These are phyloP conservation scores for Chelon labrosus DNA, from an alignment of 2,797 vertebrate species.

Conservation along the genomic window DNA sequence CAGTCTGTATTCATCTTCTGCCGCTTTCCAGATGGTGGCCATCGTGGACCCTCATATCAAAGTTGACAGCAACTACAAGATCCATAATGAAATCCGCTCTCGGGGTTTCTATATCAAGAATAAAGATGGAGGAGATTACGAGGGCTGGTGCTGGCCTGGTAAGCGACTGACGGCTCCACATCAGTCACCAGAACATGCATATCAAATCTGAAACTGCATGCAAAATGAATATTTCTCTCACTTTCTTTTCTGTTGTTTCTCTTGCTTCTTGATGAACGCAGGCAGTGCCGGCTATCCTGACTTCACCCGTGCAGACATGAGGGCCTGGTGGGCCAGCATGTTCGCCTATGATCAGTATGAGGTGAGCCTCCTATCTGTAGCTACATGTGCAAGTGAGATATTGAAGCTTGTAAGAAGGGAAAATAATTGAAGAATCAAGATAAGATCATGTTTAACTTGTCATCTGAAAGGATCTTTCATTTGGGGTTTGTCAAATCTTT, in stretches of 20 bases:
- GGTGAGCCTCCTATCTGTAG: conserved; percentile 61
- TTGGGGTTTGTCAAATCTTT: not conserved
- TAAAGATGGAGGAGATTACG: conserved; percentile 93
- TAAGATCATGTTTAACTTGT: no score
- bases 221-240: not conserved
- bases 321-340: conserved; percentile 93
- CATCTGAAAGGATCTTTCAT: not conserved
- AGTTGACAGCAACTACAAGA: conserved; percentile 90
- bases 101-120: conserved; percentile 89
- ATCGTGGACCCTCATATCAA: conserved; percentile 98
- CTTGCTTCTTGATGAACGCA: conserved; percentile 46
- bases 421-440: no score
- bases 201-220: not conserved
- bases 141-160: conserved; percentile 99
- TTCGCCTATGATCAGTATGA: conserved; percentile 90
- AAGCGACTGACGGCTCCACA: conserved; percentile 25
- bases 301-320: conserved; percentile 90
- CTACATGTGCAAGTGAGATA: not conserved
- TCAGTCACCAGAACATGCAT: not conserved
- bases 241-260: not conserved
- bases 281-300: conserved; percentile 93
- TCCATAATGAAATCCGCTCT: conserved; percentile 89
- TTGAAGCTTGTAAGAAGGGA: not conserved
- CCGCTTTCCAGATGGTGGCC: conserved; percentile 88
- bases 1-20: not conserved